These are phyloP conservation scores for Triops longicaudatus DNA, from an alignment of 1,140 invertebrate species.

Conservation along the genomic window DNA sequence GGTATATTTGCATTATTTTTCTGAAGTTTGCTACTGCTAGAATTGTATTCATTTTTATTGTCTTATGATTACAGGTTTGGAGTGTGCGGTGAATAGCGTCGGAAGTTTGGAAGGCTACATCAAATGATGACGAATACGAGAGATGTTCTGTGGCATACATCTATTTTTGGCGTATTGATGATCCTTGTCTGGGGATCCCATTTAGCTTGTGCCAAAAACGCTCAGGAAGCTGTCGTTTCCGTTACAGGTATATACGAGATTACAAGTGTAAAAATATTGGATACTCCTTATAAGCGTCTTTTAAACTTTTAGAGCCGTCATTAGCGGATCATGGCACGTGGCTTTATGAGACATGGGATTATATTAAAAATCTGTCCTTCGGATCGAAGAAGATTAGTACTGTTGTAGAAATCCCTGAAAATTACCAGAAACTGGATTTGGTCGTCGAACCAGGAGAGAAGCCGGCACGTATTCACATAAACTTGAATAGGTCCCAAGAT, in stretches of 20 bases:
- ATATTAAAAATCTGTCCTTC: background rate
- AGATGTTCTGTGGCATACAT: background rate
- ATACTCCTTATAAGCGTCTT: background rate
- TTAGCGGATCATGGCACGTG: background rate
- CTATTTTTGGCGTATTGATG: background rate
- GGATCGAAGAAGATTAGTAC: background rate
- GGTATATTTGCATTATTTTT: background rate
- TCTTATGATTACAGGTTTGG: background rate
- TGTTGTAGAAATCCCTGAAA: background rate
- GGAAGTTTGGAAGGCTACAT: background rate
- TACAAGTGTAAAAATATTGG: background rate
- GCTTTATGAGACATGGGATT: background rate
- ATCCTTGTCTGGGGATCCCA: background rate
- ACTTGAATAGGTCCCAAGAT: background rate
- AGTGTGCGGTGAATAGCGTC: background rate
- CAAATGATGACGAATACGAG: background rate
- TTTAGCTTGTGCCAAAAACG: background rate
- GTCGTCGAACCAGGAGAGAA: background rate
- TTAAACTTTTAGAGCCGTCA: background rate
- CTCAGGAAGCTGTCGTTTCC: background rate
- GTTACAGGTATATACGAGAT: background rate
- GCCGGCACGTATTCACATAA: background rate
- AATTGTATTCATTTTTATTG: too few relatives aligned
- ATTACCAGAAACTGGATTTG: background rate
- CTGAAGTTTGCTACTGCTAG: too few relatives aligned